phyloP scores from a whole-genome alignment of 1,140 invertebrate species.

The Drosophila chauvacae region DNA sequence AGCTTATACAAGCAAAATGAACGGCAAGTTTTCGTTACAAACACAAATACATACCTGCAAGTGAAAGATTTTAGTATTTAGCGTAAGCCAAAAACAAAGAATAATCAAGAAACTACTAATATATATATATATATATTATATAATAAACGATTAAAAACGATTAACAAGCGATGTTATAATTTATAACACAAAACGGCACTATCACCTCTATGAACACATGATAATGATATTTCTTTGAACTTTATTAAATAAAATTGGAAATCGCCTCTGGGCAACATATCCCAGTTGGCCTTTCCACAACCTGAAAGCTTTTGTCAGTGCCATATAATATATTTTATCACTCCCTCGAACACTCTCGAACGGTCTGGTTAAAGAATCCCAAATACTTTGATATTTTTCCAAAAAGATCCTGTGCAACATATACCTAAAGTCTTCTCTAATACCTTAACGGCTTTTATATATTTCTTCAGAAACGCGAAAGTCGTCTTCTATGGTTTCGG shows the following conservation, averaged over 20 bases:
- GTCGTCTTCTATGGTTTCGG: not conserved
- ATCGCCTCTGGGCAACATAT: conserved; percentile 19
- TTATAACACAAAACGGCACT: conserved; percentile 44
- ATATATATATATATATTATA: conserved; percentile 22
- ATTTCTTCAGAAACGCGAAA: not conserved
- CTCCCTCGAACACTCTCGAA: not conserved
- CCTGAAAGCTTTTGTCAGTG: conserved; percentile 2
- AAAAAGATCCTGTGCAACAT: not conserved
- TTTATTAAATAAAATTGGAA: conserved; percentile 38
- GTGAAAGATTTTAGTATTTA: conserved; percentile 75
- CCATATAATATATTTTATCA: not conserved
- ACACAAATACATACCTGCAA: conserved; percentile 59
- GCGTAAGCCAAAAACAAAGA: conserved; percentile 64
- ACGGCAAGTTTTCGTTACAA: conserved; percentile 49
- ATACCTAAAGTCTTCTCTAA: not conserved
- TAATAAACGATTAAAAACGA: conserved; percentile 39
- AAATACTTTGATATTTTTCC: not conserved
- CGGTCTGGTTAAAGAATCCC: not conserved
- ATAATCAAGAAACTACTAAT: conserved; percentile 52
- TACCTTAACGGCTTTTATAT: not conserved
- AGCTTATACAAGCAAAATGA: conserved; percentile 15
- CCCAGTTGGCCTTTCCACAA: conserved; percentile 7
- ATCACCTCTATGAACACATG: conserved; percentile 15
- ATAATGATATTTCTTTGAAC: conserved; percentile 44
- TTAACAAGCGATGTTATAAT: conserved; percentile 60